These are phyloP conservation scores for Hystrix brachyura DNA, from an alignment of 2,113 vertebrate species.

Conservation along the genomic window DNA sequence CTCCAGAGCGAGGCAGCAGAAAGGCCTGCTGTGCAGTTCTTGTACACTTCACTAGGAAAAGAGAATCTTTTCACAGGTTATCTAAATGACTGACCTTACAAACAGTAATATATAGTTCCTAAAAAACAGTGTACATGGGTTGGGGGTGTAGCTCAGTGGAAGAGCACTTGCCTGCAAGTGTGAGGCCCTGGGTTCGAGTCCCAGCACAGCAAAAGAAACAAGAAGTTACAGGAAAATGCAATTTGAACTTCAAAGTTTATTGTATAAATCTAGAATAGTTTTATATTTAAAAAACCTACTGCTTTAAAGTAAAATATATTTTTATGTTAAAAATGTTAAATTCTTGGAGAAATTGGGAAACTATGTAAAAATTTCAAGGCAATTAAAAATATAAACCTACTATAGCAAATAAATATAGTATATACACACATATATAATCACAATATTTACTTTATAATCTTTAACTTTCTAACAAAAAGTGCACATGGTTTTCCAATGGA, in stretches of 20 bases:
- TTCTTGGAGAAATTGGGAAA: background rate
- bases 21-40: background rate
- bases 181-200: background rate
- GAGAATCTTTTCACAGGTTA: background rate
- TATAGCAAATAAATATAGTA: background rate
- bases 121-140: background rate
- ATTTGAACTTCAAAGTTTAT: background rate
- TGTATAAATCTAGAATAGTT: background rate
- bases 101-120: background rate
- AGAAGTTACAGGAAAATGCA: background rate
- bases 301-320: background rate
- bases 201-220: background rate
- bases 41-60: background rate
- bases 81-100: background rate
- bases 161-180: background rate
- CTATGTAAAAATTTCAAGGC: constrained; percentile 44
- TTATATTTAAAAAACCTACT: background rate
- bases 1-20: background rate
- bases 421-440: background rate
- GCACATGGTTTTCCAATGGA: background rate
- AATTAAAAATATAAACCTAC: background rate
- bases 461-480: background rate
- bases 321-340: background rate
- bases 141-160: background rate
- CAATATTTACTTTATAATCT: background rate